Evolutionary conservation across 2,113 vertebrate species (phyloP).

Genomic region (Stegostoma tigrinum): DNA sequence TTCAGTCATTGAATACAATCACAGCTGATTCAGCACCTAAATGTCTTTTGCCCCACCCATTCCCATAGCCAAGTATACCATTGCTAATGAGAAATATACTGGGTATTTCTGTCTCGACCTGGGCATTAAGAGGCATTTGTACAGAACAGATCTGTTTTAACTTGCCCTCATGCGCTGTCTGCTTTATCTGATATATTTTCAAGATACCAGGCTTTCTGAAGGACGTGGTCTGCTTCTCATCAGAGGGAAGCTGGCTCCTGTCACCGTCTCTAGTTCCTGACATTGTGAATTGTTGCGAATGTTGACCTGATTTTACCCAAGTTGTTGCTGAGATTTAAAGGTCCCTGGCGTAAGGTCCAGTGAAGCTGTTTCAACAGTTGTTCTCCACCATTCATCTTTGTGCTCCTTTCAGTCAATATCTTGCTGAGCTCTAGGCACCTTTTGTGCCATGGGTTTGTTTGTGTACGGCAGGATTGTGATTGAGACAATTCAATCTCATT

Average conservation of each 20-base stretch:
- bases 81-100: too few species aligned
- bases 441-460: neutral
- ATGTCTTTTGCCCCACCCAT: too few species aligned
- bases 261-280: neutral
- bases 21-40: too few species aligned
- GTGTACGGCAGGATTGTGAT: neutral
- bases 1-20: too few species aligned
- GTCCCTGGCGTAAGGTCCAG: neutral
- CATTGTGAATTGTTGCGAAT: neutral
- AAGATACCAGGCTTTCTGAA: neutral
- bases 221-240: neutral
- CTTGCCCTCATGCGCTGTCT: neutral
- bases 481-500: neutral
- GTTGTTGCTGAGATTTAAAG: neutral
- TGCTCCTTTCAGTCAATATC: neutral
- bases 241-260: neutral
- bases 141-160: neutral
- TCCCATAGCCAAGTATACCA: too few species aligned
- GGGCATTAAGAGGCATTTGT: neutral
- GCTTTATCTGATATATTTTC: neutral
- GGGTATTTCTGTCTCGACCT: neutral
- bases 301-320: neutral
- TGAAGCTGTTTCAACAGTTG: neutral
- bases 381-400: neutral
- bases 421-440: neutral